Percentiles rank a stretch among this genome's conserved stretches.
Evolutionary conservation across 2,888 invertebrate species (phyloP).

Genomic region (Parnassius glacialis): DNA sequence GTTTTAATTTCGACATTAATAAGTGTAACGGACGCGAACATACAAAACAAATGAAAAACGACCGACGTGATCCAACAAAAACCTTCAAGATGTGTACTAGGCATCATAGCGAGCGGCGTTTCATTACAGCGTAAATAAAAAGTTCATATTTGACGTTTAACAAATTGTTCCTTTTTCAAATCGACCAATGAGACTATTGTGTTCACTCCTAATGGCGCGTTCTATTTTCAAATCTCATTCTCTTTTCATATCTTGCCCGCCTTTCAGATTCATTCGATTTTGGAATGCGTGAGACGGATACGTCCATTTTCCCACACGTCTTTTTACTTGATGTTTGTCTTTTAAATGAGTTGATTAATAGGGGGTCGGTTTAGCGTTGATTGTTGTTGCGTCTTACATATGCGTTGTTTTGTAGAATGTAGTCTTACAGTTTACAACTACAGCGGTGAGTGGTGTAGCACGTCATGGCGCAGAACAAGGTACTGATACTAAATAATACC

Average conservation of each 20-base stretch:
- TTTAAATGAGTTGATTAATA: slow-evolving; percentile 79
- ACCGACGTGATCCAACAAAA: slow-evolving; percentile 67
- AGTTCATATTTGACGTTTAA: slow-evolving; percentile 81
- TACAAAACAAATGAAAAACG: slow-evolving; percentile 75
- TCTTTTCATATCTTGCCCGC: slow-evolving; percentile 77
- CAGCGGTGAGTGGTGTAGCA: slow-evolving; percentile 14
- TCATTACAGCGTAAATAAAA: slow-evolving; percentile 76
- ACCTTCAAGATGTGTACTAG: slow-evolving; percentile 67
- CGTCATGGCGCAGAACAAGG: slow-evolving; percentile 14
- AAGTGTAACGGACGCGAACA: slow-evolving; percentile 55
- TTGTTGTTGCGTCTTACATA: slow-evolving; percentile 47
- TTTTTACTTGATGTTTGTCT: slow-evolving; percentile 63
- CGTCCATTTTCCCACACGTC: slow-evolving; percentile 76
- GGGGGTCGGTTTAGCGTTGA: slow-evolving; percentile 59
- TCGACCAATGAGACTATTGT: slow-evolving; percentile 81
- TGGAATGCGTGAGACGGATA: slow-evolving; percentile 74
- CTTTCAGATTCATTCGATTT: slow-evolving; percentile 80
- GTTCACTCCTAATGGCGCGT: slow-evolving; percentile 78
- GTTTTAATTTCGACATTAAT: slow-evolving; percentile 72
- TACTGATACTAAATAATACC: slow-evolving; percentile 19
- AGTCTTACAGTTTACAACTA: slow-evolving; percentile 15
- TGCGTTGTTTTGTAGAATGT: slow-evolving; percentile 27
- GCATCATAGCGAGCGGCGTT: slow-evolving; percentile 70
- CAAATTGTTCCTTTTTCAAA: slow-evolving; percentile 82
- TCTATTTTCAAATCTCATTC: slow-evolving; percentile 81